These are phyloP conservation scores for Bovichtus variegatus DNA, from an alignment of 2,797 vertebrate genomes.

Conservation along the genomic window DNA sequence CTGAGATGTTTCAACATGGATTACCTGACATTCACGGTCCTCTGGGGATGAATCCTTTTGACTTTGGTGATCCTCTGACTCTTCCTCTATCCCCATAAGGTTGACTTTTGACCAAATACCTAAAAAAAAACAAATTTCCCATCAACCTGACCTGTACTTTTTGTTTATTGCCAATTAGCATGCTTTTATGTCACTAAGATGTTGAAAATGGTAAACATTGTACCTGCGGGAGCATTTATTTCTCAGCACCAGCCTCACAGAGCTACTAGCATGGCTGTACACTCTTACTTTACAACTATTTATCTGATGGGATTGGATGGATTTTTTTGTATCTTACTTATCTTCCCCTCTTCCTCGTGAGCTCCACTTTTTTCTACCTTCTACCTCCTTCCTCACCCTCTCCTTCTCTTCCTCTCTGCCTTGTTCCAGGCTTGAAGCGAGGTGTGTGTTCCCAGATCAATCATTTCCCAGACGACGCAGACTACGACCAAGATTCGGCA, in stretches of 20 bases:
- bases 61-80: no score
- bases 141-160: not conserved
- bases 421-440: slow-evolving; percentile 88
- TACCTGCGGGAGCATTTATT: no score
- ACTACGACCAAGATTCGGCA: slow-evolving; percentile 95
- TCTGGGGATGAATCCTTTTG: no score
- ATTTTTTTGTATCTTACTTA: no score
- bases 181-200: not conserved
- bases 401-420: slow-evolving; percentile 25
- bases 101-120: not conserved
- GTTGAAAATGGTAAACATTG: not conserved
- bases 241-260: not conserved
- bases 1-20: not conserved
- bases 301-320: not conserved
- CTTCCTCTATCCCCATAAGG: not conserved
- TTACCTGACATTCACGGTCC: not conserved
- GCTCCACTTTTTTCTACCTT: not conserved
- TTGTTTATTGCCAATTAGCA: not conserved
- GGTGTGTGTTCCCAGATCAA: slow-evolving; percentile 95
- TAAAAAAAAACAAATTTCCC: not conserved
- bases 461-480: slow-evolving; percentile 95
- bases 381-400: not conserved
- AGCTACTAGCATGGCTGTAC: not conserved
- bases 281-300: not conserved
- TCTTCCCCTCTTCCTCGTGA: slow-evolving; percentile 4